A percentile compares a stretch with the other conserved stretches of the same genome.
Conservation (phyloP, 2,797 vertebrate genomes). For the Trachurus trachurus region DNA sequence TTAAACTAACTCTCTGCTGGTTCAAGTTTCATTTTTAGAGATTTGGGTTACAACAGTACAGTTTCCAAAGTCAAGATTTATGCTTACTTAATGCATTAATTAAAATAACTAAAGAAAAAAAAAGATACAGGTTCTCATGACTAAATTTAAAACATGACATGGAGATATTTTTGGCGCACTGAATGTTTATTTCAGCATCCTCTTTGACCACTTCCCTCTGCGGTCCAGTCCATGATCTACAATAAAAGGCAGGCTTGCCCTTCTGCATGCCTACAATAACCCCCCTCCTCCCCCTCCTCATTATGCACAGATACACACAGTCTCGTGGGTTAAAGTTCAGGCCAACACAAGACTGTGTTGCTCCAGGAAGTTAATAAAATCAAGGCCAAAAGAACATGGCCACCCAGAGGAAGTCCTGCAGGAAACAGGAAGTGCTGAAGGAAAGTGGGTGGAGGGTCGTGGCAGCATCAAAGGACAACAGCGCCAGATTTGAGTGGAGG, state of each 20-base stretch:
- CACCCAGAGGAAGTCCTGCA: conserved; percentile 59
- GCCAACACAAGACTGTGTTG: neutral
- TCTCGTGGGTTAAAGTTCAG: conserved; percentile 23
- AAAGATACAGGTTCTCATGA: neutral
- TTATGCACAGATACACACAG: neutral
- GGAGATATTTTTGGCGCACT: neutral
- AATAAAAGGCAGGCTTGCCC: conserved; percentile 2
- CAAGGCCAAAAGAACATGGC: conserved; percentile 51
- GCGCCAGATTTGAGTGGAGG: neutral
- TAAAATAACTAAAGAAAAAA: too few relatives aligned
- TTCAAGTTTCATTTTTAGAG: neutral
- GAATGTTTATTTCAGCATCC: conserved; percentile 23
- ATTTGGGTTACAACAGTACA: neutral
- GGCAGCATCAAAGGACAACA: conserved; percentile 30
- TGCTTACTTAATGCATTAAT: neutral
- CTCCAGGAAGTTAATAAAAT: conserved; percentile 59
- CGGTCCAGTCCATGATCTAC: conserved; percentile 20
- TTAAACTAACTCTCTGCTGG: too few relatives aligned
- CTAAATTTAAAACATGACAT: conserved; percentile 1
- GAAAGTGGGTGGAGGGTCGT: conserved; percentile 38
- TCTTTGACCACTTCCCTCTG: conserved; percentile 11
- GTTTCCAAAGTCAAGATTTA: neutral
- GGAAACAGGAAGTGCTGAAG: conserved; percentile 74
- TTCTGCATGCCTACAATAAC: neutral
- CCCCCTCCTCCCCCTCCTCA: neutral